A percentile compares a stretch with the other conserved stretches of the same genome.
phyloP scores from a whole-genome alignment of 30 jellyfish, hydroid and myxozoan genomes.

The Pelagia noctiluca region DNA sequence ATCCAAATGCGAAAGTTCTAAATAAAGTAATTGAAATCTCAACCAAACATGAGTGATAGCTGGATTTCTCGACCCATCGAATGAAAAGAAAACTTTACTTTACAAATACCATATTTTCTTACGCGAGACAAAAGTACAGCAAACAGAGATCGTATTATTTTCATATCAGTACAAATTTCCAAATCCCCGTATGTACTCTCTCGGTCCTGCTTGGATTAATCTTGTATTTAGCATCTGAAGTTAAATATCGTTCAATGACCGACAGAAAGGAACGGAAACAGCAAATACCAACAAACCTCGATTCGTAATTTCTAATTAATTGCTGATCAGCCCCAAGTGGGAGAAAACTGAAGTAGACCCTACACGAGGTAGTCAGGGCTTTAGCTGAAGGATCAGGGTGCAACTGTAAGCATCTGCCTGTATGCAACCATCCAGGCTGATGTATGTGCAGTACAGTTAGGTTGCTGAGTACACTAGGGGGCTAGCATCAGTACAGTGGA shows the following conservation, averaged over 20 bases:
- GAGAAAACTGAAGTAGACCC: not conserved
- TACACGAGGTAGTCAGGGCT: not conserved
- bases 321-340: slow-evolving; percentile 1
- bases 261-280: slow-evolving; percentile 64
- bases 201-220: slow-evolving; percentile 54
- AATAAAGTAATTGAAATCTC: too few species aligned
- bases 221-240: slow-evolving; percentile 59
- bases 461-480: not conserved
- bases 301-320: slow-evolving; percentile 63
- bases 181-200: slow-evolving; percentile 46
- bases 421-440: not conserved
- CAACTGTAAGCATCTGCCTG: not conserved
- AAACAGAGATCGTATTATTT: slow-evolving; percentile 74
- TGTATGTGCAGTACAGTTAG: not conserved
- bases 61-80: too few species aligned
- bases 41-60: too few species aligned
- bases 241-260: slow-evolving; percentile 35
- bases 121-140: slow-evolving; percentile 34
- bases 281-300: slow-evolving; percentile 55
- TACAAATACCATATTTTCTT: slow-evolving; percentile 16
- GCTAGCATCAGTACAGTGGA: too few species aligned
- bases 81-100: not conserved
- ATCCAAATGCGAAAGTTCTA: too few species aligned
- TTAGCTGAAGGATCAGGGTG: not conserved
- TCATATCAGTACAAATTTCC: slow-evolving; percentile 68